Base-by-base conservation (phyloP, 2,113 vertebrate genomes). In the Gracilinanus agilis region DNA sequence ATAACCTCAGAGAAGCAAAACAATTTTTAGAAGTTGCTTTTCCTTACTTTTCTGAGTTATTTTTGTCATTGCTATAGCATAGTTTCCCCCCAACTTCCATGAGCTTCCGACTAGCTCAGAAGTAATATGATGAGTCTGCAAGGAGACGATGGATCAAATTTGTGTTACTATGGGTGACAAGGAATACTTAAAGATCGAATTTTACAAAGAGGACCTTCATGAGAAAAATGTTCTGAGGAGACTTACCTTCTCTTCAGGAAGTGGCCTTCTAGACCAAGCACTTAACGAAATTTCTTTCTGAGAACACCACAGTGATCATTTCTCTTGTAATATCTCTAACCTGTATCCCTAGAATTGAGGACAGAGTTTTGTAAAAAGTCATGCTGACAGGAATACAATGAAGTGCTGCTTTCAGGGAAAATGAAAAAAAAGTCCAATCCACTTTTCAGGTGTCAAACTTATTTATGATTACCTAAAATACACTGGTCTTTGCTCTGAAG, bases 81-180 rank as follows among this genome's bases (percentile, higher is more conserved):
- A 92, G 23, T 8, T 19, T 92, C n/a, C 24, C 27, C 9, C 16
- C 55, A 53, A 19, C 44, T 94, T 95, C 90, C 49, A 55, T 34
- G 93, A 91, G 13, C 58, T 93, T 92, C 9, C 53, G 8, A 54
- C 90, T 93, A 40, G 83, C 9, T 53, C 67, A 90, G 91, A 95
- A 96, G 89, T 67, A 44, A 2, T 55, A 91, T 55, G 93, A 92
- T 29, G 88, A 12, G 19, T 67, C 67, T 92, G 95, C n/a, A 19
- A 95, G 89, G 90, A 97, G 96, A 92, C 88, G 61, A 23, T 29
- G 89, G 95, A 91, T 56, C 93, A 55, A 29, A 93, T 94, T 88
- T 92, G 88, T 96, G 75, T 93, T 61, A 56, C 49, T 91, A 44
- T 19, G 23, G 40, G 23, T 67, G 90, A 89, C 2, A 93, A 67